Evolutionary conservation across 35 echinoderm and acorn worm genomes (phyloP), one percentile per base, ranked within the genome.

Genomic region (Ptychodera flava): DNA sequence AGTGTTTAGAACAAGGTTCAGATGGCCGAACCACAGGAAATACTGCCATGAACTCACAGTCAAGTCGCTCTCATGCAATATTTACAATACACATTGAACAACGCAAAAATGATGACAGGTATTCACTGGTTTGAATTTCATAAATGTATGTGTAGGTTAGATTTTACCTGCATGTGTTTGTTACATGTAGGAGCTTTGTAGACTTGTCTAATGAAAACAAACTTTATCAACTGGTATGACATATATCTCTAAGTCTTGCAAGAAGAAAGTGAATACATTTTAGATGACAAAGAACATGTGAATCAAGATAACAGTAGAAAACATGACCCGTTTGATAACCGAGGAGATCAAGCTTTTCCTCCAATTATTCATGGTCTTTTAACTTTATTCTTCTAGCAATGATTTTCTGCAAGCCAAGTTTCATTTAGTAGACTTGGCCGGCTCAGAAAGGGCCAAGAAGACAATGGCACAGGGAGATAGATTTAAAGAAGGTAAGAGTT

Each of bases 391-490:
- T n/a, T n/a, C n/a, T 22, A 64, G 45, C 22, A 64, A 64, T 64
- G 45, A 64, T 22, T 64, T 64, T 22, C 45, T 64, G 22, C 45
- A 22, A 64, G 95, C 95, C 22, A 97, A 97, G 78, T 97, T 97
- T 34, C 95, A 97, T 83, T 79, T 97, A n/a, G 95, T 97, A 16
- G 95, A 97, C 90, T 77, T 97, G 0, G 95, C 95, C 35, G 95
- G 95, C 16, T 97, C 95, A 31, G 95, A 97, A 64, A 83, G 95
- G 79, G 95, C 90, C 29, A 97, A 97, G 38, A 87, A 86, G 30
- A 97, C 95, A 0, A 86, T 94, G 78, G 95, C 95, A 0, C 87
- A 97, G 77, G 95, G 95, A 53, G 95, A 97, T 29, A 77, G 95
- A 30, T 92, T 97, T 33, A 91, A 85, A 77, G 95, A 97, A 94